phyloP scores from a whole-genome alignment of 1,140 invertebrate species.

The Zaprionus camerounensis region DNA sequence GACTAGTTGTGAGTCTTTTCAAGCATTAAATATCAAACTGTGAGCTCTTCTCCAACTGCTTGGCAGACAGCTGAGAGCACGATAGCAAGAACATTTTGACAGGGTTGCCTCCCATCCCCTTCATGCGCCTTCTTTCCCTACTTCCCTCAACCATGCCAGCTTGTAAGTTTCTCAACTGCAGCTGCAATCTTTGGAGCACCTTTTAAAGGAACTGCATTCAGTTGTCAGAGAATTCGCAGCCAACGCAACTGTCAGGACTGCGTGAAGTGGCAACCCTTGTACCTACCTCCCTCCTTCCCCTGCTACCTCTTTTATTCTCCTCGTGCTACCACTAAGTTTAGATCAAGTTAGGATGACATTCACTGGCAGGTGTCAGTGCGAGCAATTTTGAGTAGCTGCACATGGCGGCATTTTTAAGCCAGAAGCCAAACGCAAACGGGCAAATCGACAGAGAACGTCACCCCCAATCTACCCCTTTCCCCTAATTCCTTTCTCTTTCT shows the following conservation, averaged over 20 bases:
- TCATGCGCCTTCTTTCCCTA: background rate
- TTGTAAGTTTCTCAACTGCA: background rate
- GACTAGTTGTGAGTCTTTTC: background rate
- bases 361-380: slow-evolving; percentile 22
- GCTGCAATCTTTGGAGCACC: slow-evolving; percentile 41
- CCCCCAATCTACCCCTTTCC: background rate
- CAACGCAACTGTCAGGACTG: slow-evolving; percentile 34
- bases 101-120: background rate
- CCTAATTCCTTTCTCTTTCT: background rate
- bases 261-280: background rate
- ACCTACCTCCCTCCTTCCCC: too few relatives aligned
- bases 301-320: background rate
- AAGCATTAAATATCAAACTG: background rate
- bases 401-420: slow-evolving; percentile 36
- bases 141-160: background rate
- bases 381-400: slow-evolving; percentile 28
- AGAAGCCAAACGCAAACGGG: slow-evolving; percentile 34
- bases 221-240: slow-evolving; percentile 26
- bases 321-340: slow-evolving; percentile 6
- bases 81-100: slow-evolving; percentile 8
- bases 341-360: slow-evolving; percentile 34
- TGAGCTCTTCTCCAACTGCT: background rate
- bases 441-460: slow-evolving; percentile 3
- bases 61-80: slow-evolving; percentile 3
- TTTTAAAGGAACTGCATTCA: slow-evolving; percentile 38